A percentile compares a stretch with the other conserved stretches of the same genome.
Conservation (phyloP, 2,888 invertebrate genomes). For the Drosophila colorata region DNA sequence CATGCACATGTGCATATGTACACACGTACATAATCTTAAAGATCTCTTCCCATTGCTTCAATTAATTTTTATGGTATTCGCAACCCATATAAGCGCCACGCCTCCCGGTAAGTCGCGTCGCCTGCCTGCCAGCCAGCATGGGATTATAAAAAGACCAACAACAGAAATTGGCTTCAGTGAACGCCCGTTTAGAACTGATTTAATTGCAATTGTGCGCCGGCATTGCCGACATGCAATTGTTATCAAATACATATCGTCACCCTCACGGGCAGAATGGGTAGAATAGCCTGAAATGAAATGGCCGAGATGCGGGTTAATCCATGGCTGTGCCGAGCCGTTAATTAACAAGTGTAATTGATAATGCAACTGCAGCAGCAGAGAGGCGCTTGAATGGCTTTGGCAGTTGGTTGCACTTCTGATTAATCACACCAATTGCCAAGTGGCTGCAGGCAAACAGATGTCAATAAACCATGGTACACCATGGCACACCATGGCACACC, state of each 20-base stretch:
- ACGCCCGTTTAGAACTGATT: conserved; percentile 75
- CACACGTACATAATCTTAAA: conserved; percentile 39
- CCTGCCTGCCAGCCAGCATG: conserved; percentile 29
- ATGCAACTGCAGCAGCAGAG: conserved; percentile 26
- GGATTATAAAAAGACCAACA: conserved; percentile 29
- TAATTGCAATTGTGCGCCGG: conserved; percentile 71
- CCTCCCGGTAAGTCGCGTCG: conserved; percentile 20
- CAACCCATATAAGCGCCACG: conserved; percentile 70
- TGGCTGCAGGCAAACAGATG: conserved; percentile 53
- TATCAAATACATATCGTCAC: conserved; percentile 63
- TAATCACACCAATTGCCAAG: conserved; percentile 58
- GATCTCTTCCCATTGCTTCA: conserved; percentile 58
- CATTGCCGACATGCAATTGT: conserved; percentile 69
- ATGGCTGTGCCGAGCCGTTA: conserved; percentile 50
- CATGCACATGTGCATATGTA: conserved; percentile 2
- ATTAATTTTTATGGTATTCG: conserved; percentile 68
- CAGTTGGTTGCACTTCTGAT: conserved; percentile 47
- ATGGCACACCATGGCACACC: conserved; percentile 70
- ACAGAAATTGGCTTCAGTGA: conserved; percentile 54
- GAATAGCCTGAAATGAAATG: conserved; percentile 15
- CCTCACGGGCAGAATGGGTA: conserved; percentile 29
- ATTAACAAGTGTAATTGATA: conserved; percentile 80
- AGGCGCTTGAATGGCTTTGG: conserved; percentile 36
- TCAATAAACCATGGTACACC: conserved; percentile 58
- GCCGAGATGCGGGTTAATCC: conserved; percentile 70